Conservation (phyloP, 1,140 invertebrate genomes). For the Conus ventricosus region DNA sequence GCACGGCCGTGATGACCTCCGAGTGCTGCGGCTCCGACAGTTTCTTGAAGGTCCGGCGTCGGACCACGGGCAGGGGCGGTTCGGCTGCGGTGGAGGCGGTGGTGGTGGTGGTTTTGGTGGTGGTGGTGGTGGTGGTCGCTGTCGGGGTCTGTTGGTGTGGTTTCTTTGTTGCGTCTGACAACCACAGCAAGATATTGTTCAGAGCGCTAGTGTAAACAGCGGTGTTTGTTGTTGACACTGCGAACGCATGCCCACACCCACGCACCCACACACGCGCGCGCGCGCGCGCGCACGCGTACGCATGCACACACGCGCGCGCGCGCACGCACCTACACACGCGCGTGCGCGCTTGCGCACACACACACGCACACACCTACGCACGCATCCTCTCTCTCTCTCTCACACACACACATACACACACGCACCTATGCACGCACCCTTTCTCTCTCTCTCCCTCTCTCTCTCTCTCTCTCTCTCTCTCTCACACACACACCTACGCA, state of each 20-base stretch:
- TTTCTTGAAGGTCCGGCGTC: constrained; percentile 42
- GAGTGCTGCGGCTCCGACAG: constrained; percentile 39
- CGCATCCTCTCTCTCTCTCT: not conserved
- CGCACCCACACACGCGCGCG: too few species aligned
- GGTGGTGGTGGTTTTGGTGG: not conserved
- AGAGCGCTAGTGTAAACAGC: too few species aligned
- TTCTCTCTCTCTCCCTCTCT: too few species aligned
- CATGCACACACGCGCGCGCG: too few species aligned
- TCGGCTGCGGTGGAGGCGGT: not conserved
- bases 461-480: not conserved
- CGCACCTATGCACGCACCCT: not conserved
- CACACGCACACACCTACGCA: not conserved
- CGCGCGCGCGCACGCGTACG: too few species aligned
- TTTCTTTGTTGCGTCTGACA: not conserved
- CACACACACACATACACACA: not conserved
- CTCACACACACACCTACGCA: too few species aligned
- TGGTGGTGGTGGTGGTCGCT: not conserved
- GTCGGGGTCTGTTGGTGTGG: not conserved
- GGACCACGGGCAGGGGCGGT: not conserved
- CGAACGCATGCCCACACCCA: too few species aligned
- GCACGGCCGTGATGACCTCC: constrained; percentile 42
- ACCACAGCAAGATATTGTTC: not conserved
- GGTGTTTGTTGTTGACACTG: too few species aligned
- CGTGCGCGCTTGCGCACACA: not conserved
- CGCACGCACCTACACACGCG: too few species aligned